Evolutionary conservation across 1,140 invertebrate species (phyloP), one percentile per base, ranked within the genome.

Genomic region (Danaus melanippus): DNA sequence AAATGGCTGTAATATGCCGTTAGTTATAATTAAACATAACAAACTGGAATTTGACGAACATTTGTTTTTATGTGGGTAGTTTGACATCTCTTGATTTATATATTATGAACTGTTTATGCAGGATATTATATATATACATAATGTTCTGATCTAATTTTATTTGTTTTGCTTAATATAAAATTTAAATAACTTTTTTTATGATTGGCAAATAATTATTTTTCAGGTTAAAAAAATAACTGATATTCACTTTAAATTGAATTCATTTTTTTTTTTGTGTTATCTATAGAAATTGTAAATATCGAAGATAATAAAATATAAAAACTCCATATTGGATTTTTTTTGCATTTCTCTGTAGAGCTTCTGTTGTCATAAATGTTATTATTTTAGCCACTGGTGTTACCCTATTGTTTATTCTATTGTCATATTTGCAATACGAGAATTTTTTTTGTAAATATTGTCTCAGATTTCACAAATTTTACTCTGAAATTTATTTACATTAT

Each of bases 301-400:
- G 9, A 9, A 41, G 41, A 50, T 50, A 50, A 10, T 32, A 48
- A 11, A 15, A 15, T 41, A 10, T 32, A 39, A 39, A 15, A 15
- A 15, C 46, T 47, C 46, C 41, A 46, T 56, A 45, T 4, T 40
- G 43, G 43, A 39, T 55, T 75, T 74, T 69, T 69, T 64, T 60
- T 55, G 17, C 43, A 62, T 48, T 57, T 60, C 61, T 63, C 71
- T 74, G 64, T 64, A 66, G 53, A 63, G 76, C 72, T 77, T 62
- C 77, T 73, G 70, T 71, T 64, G 66, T 75, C 71, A 69, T 82
- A 82, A 80, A 80, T 66, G 73, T 71, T 74, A 76, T 67, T 71
- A 64, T 67, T 57, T 58, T 58, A 64, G 81, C 79, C 77, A 82
- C 81, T 72, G 76, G 76, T 82, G 68, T 84, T 82, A 80, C 74